Base-by-base conservation (phyloP, 2,888 invertebrate species). In the Philereme vetulata region DNA sequence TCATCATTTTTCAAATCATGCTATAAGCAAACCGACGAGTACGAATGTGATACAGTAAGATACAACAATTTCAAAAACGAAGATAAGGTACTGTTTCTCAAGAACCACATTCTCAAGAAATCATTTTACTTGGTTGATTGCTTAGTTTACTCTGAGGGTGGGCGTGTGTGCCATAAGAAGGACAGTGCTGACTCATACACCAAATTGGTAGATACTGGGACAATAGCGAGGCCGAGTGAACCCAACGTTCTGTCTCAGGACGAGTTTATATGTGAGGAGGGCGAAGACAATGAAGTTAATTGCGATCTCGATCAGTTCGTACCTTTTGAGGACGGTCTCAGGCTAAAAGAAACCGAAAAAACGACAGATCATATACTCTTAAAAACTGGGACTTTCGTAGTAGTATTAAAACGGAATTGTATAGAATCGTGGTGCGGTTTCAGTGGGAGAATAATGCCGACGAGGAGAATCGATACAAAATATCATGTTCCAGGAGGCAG, bases 231-330 rank as follows among this genome's bases (percentile, higher is more conserved):
- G 65, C 86, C 87, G 1, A 78, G 82, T 33, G 84, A 87, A 56
- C 50, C 72, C 0, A 82, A 77, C 52, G 65, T 89, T 47, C 72
- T 90, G n/a, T 77, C 86, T 6, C 88, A 88, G 69, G 84, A 90
- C 10, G 90, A 91, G 65, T 88, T 89, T 53, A 71, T 91, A 65
- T 91, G 91, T 64, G 88, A 91, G 70, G 81, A 91, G 66, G 72
- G 65, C 56, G 47, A 67, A 10, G 60, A 71, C 34, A 81, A 72
- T 57, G 66, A 67, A 54, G 68, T 91, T 0, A 74, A 76, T 54
- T 91, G 91, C 62, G 89, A 90, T 70, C 68, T 83, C 3, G 85
- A 90, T 64, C 72, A 74, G 6, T 86, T 75, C 52, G 72, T 88
- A 4, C 87, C 90, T 2, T 85, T 75, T 55, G 63, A 72, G 0